Base-by-base conservation (phyloP, 2,113 vertebrate genomes). In the Ciconia stormi region DNA sequence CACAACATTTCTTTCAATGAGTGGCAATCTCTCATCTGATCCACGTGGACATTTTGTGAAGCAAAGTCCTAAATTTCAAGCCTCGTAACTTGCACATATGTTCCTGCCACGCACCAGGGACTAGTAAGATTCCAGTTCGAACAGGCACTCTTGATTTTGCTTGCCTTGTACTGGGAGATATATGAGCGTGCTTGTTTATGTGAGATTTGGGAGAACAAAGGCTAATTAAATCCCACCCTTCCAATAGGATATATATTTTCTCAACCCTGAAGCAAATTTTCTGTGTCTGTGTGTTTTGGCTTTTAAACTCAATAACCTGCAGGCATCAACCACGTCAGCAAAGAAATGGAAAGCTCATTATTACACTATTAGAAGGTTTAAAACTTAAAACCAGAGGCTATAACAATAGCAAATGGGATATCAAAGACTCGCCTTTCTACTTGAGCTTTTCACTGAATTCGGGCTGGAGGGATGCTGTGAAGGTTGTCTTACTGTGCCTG, bases 291-390 rank as follows among this genome's bases (percentile, higher is more conserved):
- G 29, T 97, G 46, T 95, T 95, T 97, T 97, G 97, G 78, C 82
- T 93, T 94, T 95, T 76, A 66, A 55, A 74, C 83, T 96, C 80
- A 90, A 53, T 67, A 97, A 87, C 91, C 93, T 94, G 58, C 93
- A 95, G 88, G 92, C 66, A 50, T 62, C 46, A 69, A 58, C 29
- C 76, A 85, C 38, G 44, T 86, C 76, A 87, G 59, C 56, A 94
- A 95, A 93, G 87, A 82, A 97, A 95, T 72, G 90, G 91, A 94
- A 97, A 94, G 91, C 69, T 95, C 88, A 49, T 95, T 94, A 94
- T 76, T 92, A 61, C 52, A 70, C 87, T 63, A 58, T 73, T 73
- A 72, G 53, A 92, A 73, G 42, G 77, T 96, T 97, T 89, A 96
- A 47, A 86, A 86, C 92, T 88, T 50, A 82, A 91, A 97, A 97